These are phyloP conservation scores for Mionectes olivaceus DNA, from an alignment of 2,797 vertebrate species.

Conservation along the genomic window DNA sequence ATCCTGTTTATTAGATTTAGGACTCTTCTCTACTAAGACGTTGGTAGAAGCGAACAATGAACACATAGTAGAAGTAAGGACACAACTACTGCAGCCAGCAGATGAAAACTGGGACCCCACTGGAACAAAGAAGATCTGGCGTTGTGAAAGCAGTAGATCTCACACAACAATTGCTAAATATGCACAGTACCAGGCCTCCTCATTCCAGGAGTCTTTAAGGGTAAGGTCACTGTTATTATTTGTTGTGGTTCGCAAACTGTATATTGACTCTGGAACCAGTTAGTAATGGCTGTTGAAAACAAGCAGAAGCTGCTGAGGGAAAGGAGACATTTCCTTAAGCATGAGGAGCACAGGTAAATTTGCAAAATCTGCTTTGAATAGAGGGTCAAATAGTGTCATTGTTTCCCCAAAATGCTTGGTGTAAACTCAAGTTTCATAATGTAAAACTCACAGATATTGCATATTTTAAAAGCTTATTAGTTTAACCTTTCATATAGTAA, in stretches of 20 bases:
- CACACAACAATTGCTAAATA: slow-evolving; percentile 98
- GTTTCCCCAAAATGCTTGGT: neutral
- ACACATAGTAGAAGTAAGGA: slow-evolving; percentile 96
- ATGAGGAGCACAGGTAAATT: neutral
- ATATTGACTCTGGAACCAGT: neutral
- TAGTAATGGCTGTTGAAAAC: neutral
- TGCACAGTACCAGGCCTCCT: slow-evolving; percentile 97
- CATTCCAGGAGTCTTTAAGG: slow-evolving; percentile 97
- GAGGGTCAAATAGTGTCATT: neutral
- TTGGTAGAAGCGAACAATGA: slow-evolving; percentile 97
- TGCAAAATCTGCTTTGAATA: neutral
- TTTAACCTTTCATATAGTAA: neutral
- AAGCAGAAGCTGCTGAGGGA: neutral
- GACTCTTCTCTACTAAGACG: slow-evolving; percentile 98
- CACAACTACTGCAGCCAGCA: slow-evolving; percentile 93
- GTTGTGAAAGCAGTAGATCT: slow-evolving; percentile 96
- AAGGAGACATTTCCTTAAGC: neutral
- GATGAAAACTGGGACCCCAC: slow-evolving; percentile 98
- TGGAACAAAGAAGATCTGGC: slow-evolving; percentile 95
- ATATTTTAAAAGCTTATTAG: neutral
- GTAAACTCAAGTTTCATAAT: neutral
- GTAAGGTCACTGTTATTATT: slow-evolving; percentile 77
- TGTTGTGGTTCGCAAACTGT: neutral
- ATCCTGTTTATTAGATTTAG: slow-evolving; percentile 84
- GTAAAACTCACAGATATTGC: neutral